These are phyloP conservation scores for Ianthella basta DNA, from an alignment of 37 sponge, comb jelly and placozoan genomes.

Conservation along the genomic window DNA sequence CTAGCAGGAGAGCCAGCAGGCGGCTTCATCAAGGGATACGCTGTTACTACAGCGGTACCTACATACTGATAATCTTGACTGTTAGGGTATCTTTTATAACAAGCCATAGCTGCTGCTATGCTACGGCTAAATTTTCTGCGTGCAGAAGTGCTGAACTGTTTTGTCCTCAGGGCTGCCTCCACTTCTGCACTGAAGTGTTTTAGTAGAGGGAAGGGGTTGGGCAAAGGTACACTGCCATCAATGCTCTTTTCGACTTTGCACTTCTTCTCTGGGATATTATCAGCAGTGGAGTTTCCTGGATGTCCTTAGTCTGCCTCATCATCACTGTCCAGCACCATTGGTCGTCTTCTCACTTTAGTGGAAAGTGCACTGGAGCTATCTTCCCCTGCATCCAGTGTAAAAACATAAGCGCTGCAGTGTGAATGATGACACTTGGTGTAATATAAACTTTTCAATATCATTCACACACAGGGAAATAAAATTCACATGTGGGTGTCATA, in stretches of 20 bases:
- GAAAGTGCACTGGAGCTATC: too few relatives aligned
- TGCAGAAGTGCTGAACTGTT: neutral
- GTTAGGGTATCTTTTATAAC: conserved; percentile 29
- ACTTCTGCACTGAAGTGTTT: conserved; percentile 32
- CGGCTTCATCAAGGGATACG: neutral
- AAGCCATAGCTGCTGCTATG: conserved; percentile 15
- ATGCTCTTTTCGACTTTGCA: neutral
- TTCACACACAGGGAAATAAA: too few relatives aligned
- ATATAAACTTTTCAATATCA: too few relatives aligned
- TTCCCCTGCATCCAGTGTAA: too few relatives aligned
- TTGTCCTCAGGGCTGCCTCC: conserved; percentile 2
- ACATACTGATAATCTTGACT: conserved; percentile 36
- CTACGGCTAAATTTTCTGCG: neutral
- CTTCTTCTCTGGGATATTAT: neutral
- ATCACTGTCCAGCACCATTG: neutral
- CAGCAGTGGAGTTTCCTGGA: neutral
- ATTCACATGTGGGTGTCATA: too few relatives aligned
- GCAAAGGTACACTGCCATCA: conserved; percentile 40
- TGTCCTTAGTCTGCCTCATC: neutral
- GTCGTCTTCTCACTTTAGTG: too few relatives aligned
- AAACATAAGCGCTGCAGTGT: too few relatives aligned
- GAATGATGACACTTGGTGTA: too few relatives aligned
- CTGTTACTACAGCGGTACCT: neutral
- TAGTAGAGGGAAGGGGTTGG: conserved; percentile 40
- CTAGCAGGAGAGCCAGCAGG: conserved; percentile 14